Evolutionary conservation across 2,888 invertebrate genomes (phyloP).

Genomic region (Mycalesis mineus): DNA sequence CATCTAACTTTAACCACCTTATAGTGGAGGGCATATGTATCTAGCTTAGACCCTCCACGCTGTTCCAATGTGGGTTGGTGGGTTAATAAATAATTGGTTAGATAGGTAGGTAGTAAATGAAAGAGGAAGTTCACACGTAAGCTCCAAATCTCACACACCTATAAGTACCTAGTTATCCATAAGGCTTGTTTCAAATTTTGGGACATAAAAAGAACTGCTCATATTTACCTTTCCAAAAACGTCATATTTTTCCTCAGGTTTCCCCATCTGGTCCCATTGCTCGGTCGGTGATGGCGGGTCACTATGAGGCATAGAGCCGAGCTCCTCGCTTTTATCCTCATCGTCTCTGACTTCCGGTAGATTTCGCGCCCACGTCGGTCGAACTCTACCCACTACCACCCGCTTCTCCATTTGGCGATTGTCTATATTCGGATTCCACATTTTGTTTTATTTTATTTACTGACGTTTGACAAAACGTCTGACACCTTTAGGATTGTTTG

Average conservation of each 20-base stretch:
- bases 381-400: constrained; percentile 77
- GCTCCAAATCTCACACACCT: no score
- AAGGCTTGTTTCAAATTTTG: no score
- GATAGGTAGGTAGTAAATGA: no score
- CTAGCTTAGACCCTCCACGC: no score
- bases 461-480: no score
- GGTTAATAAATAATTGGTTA: no score
- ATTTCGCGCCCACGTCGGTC: constrained; percentile 76
- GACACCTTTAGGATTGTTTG: no score
- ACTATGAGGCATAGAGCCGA: constrained; percentile 65
- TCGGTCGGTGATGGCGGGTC: constrained; percentile 69
- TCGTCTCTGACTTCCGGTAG: constrained; percentile 68
- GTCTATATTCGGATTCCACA: constrained; percentile 74
- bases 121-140: no score
- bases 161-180: no score
- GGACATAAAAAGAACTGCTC: background rate
- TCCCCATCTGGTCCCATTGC: constrained; percentile 57
- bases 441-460: constrained; percentile 26
- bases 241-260: constrained; percentile 75
- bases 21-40: no score
- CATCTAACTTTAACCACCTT: no score
- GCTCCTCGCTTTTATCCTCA: constrained; percentile 62
- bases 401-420: constrained; percentile 78
- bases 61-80: no score
- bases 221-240: constrained; percentile 76